A percentile compares a stretch with the other conserved stretches of the same genome.
phyloP scores from a whole-genome alignment of 2,888 invertebrate species.

The Pachymerium ferrugineum region DNA sequence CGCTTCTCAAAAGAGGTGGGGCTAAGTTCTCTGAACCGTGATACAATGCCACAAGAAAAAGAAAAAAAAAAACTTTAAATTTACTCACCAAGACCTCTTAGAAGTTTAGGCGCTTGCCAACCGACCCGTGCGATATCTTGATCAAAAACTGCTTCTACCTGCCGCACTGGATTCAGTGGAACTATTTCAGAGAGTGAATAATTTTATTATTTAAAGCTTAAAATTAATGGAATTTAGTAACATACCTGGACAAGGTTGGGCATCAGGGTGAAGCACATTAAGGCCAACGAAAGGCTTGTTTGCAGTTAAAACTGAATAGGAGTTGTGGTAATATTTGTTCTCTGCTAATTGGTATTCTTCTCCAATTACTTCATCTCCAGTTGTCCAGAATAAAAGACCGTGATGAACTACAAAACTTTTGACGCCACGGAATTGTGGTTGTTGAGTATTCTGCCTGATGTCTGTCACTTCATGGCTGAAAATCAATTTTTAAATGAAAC shows the following conservation, averaged over 20 bases:
- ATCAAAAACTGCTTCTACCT: constrained; percentile 72
- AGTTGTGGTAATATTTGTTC: constrained; percentile 70
- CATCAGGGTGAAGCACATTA: constrained; percentile 59
- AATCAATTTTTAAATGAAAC: background rate
- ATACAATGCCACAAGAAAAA: too few relatives aligned
- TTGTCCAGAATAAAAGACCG: constrained; percentile 80
- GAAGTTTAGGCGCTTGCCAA: constrained; percentile 73
- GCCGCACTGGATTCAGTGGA: constrained; percentile 70
- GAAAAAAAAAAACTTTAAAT: background rate
- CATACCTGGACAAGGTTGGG: constrained; percentile 59
- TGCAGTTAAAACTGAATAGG: constrained; percentile 53
- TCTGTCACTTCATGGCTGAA: constrained; percentile 62
- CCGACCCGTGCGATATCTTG: constrained; percentile 62
- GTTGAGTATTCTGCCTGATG: constrained; percentile 65
- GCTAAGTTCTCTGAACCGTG: too few relatives aligned
- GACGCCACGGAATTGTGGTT: constrained; percentile 66
- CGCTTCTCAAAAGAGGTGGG: too few relatives aligned
- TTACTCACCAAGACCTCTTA: constrained; percentile 64
- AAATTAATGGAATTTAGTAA: background rate
- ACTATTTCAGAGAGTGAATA: constrained; percentile 59
- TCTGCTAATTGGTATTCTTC: constrained; percentile 69
- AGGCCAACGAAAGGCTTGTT: constrained; percentile 54
- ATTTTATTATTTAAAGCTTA: background rate
- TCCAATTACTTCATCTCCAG: constrained; percentile 66
- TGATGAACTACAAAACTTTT: constrained; percentile 69